Evolutionary conservation across 37 sponge, comb jelly and placozoan species (phyloP), one percentile per base, ranked within the genome.

Genomic region (Eunapius fragilis): DNA sequence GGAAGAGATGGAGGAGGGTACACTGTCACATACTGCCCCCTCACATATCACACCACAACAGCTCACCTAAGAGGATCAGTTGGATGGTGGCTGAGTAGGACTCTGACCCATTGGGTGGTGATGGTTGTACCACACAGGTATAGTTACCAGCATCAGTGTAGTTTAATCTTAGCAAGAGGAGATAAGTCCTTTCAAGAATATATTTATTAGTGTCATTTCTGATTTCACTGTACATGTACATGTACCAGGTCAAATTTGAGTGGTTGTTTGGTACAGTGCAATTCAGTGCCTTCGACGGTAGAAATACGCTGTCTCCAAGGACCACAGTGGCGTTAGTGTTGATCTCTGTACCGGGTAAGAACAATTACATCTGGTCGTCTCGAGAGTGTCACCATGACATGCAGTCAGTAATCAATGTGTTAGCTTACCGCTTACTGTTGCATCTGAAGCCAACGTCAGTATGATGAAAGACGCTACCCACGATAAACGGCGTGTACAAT

Each of bases 71-170:
- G 19, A 58, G 58, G 22, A 58, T 58, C 58, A 58, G 58, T 58
- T 58, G 58, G 58, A 58, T 58, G 58, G 58, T 19, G 58, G 17
- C 19, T 11, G 17, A 58, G 58, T 58, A 58, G 41, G 6, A 41
- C 41, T 41, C 41, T 58, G 58, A 58, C 58, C 22, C 19, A 58
- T 58, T 58, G 14, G 22, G 58, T 19, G 58, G 22, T 13, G 58
- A 58, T 41, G 41, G 41, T 6, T 41, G 41, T 41, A 41, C 6
- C 58, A 58, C 49, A 83, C 84, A 83, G 9, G 58, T 74, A 48
- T 83, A 83, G 23, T 25, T 31, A 0, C 75, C 75, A 49, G 73
- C 58, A 47, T 83, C 84, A 38, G 36, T 37, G 84, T 83, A 83
- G 10, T 41, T 14, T 23, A 73, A 32, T 5, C 24, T 26, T 47